These are phyloP conservation scores for Dryobates pubescens DNA, from an alignment of 2,797 vertebrate genomes.

Conservation along the genomic window DNA sequence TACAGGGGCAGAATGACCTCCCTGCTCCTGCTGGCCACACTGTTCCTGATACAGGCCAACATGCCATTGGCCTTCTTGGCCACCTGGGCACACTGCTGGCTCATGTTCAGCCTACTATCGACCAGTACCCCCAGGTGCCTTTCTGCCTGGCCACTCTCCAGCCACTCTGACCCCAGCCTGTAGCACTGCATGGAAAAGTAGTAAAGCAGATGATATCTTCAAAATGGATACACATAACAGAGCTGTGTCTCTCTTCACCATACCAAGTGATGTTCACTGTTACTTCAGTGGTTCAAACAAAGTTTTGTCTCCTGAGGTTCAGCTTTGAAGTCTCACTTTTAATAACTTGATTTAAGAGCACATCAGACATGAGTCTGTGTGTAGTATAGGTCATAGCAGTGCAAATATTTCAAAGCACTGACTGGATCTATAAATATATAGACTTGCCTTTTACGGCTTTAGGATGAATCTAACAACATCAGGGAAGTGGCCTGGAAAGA, in stretches of 20 bases:
- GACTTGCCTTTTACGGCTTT: background rate
- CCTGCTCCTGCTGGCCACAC: no score
- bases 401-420: background rate
- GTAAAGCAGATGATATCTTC: background rate
- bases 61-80: no score
- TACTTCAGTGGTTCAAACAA: background rate
- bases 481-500: background rate
- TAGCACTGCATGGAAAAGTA: no score
- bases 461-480: background rate
- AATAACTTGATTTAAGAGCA: background rate
- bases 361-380: background rate
- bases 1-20: no score
- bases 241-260: rapidly evolving
- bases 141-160: no score
- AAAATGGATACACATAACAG: background rate
- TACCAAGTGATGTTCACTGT: background rate
- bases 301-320: background rate
- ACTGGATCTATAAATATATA: background rate
- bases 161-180: no score
- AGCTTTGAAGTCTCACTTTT: background rate
- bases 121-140: no score
- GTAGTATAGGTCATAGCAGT: background rate
- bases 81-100: no score
- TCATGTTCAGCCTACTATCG: no score
- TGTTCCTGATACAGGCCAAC: no score